These are phyloP conservation scores for Enteromius thamalakanensis DNA, from an alignment of 2,797 vertebrate species.

Conservation along the genomic window DNA sequence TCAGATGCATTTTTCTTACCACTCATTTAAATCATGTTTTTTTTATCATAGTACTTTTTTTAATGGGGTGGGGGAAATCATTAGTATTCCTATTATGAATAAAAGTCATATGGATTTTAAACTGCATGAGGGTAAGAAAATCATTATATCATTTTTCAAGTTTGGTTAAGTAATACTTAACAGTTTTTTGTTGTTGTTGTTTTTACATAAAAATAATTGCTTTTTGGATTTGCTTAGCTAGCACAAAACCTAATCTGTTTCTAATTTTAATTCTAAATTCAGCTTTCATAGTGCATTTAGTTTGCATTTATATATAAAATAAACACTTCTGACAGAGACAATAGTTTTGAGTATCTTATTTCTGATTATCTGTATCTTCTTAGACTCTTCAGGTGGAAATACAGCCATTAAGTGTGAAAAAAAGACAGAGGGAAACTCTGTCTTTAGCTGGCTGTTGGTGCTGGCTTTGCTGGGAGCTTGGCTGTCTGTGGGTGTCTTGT, in stretches of 20 bases:
- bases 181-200: neutral
- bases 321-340: neutral
- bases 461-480: constrained; percentile 93
- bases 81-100: neutral
- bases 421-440: constrained; percentile 74
- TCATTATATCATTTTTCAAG: neutral
- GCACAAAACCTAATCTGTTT: neutral
- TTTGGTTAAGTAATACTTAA: neutral
- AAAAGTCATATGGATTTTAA: neutral
- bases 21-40: neutral
- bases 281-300: neutral
- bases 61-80: too few species aligned
- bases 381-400: constrained; percentile 66
- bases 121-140: neutral
- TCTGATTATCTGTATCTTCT: neutral
- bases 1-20: neutral
- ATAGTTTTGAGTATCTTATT: neutral
- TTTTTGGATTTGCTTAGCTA: neutral
- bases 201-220: neutral
- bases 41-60: neutral
- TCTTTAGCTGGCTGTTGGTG: constrained; percentile 94
- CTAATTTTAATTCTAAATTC: neutral
- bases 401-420: constrained; percentile 70
- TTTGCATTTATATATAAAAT: neutral
- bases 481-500: constrained; percentile 94